Conservation (phyloP, 2,797 vertebrate species). For the Huso huso region DNA sequence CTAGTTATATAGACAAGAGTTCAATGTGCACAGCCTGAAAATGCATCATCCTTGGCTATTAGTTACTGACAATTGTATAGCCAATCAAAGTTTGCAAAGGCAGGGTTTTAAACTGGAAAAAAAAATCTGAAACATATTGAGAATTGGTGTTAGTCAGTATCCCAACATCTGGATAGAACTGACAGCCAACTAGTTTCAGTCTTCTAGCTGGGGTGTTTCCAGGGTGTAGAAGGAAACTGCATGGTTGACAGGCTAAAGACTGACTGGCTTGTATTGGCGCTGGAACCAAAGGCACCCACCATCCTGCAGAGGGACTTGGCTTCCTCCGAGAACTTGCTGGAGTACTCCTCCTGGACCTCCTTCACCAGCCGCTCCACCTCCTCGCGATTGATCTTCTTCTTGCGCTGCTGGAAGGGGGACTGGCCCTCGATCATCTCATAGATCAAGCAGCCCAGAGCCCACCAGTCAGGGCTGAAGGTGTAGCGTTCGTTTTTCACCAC, state of each 20-base stretch:
- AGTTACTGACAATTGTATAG: no score
- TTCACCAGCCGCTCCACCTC: slow-evolving; percentile 64
- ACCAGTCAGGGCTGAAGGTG: slow-evolving; percentile 65
- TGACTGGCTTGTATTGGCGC: background rate
- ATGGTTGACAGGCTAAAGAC: no score
- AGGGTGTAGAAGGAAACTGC: background rate
- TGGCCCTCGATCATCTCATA: slow-evolving; percentile 73
- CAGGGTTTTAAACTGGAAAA: no score
- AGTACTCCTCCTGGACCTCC: slow-evolving; percentile 43
- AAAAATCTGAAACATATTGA: no score
- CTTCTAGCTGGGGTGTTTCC: background rate
- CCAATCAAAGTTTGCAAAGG: no score
- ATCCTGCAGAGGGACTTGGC: slow-evolving; percentile 50
- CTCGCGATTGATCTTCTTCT: slow-evolving; percentile 46
- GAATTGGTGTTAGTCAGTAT: no score
- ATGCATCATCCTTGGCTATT: no score
- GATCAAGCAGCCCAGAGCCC: slow-evolving; percentile 77
- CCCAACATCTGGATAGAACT: no score
- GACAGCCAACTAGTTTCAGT: background rate
- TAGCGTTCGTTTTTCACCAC: slow-evolving; percentile 60
- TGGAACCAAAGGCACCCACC: slow-evolving; percentile 41
- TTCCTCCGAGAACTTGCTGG: slow-evolving; percentile 42
- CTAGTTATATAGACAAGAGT: no score
- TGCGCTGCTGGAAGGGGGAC: slow-evolving; percentile 49
- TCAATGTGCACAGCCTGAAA: no score